These are phyloP conservation scores for Timandra comae DNA, from an alignment of 2,888 invertebrate genomes.

Conservation along the genomic window DNA sequence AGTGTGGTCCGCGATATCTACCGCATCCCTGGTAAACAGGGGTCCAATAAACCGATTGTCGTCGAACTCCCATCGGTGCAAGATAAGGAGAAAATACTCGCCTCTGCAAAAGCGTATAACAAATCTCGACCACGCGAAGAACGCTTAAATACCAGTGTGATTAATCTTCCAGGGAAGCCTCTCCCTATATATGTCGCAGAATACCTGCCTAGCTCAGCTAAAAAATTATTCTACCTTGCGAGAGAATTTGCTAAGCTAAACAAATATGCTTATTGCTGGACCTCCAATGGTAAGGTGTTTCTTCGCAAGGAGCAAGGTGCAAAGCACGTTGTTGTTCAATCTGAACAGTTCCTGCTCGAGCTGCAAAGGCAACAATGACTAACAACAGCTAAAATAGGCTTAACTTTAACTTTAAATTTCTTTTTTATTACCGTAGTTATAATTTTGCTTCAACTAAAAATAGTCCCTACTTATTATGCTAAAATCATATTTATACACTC, in stretches of 20 bases:
- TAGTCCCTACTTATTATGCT: no score
- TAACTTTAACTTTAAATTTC: no score
- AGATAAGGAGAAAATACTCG: not conserved
- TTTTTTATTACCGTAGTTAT: no score
- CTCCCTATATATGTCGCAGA: constrained; percentile 6
- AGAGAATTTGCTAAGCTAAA: constrained; percentile 5
- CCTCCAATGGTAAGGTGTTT: constrained; percentile 2
- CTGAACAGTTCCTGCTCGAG: no score
- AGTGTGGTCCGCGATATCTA: not conserved
- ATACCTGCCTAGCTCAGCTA: constrained; percentile 4
- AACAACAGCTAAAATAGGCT: no score
- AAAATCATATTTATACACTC: no score
- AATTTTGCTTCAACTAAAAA: no score
- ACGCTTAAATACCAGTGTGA: not conserved
- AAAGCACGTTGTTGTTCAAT: no score
- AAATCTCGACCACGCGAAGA: constrained; percentile 3
- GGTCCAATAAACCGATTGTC: not conserved
- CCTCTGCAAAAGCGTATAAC: not conserved
- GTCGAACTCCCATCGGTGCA: not conserved
- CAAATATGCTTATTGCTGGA: constrained; percentile 3
- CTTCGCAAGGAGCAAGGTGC: constrained; percentile 2
- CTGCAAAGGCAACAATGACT: no score
- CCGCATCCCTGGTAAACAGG: not conserved
- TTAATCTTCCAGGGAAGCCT: constrained; percentile 1
- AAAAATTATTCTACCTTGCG: constrained; percentile 3